Evolutionary conservation across 2,888 invertebrate species (phyloP), one percentile per base, ranked within the genome.

Genomic region (Pimpla rufipes): DNA sequence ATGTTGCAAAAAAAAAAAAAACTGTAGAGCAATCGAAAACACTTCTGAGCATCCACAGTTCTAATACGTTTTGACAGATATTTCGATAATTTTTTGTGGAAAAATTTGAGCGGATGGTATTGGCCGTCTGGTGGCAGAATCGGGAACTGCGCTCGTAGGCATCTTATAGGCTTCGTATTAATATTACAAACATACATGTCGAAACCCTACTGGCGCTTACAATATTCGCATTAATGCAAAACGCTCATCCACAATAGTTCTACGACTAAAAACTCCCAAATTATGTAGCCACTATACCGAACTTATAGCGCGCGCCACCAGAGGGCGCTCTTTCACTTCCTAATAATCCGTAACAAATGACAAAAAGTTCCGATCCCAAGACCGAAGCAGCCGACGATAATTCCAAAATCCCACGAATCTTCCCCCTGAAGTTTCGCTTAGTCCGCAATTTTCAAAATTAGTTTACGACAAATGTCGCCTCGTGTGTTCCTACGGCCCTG

Each of bases 401-500:
- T 13, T 45, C 0, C 13, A 45, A 45, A 45, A 47, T 4, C 16
- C 4, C 16, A 3, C 47, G 7, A 16, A 47, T n/a, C 3, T 47
- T 16, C 47, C n/a, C 47, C n/a, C 1, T 13, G 3, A 13, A 45
- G 3, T 45, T 13, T 13, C 45, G 45, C 3, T 1, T 13, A 10
- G 3, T 7, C n/a, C 13, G 4, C n/a, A 11, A 45, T 3, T 47
- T 1, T 47, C 2, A n/a, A 47, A 47, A n/a, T n/a, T n/a, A 47
- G 0, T n/a, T 47, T 47, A n/a, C 29, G 45, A 4, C 45, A 3
- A 5, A 13, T n/a, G n/a, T 2, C 42, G 16, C 6, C 45, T 42
- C 23, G 11, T 23, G 45, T 52, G 29, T 68, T 55, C n/a, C 1
- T 40, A 83, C 75, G 76, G 80, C 81, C 81, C 78, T 79, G 85